Base-by-base conservation (phyloP, 2,797 vertebrate species). In the Melanotaenia nigrans region DNA sequence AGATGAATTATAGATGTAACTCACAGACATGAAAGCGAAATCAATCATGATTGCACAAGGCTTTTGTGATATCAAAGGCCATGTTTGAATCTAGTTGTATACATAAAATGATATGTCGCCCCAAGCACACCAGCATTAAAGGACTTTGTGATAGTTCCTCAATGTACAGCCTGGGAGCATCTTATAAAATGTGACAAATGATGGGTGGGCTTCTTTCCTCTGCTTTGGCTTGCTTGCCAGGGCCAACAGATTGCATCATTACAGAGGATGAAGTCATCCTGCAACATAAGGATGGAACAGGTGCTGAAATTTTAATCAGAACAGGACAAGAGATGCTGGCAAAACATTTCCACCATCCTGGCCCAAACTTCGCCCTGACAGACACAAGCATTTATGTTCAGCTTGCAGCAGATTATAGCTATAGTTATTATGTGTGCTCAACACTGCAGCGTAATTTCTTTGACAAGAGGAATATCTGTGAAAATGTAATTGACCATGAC, bases 221-320 rank as follows among this genome's bases (percentile, higher is more conserved):
- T 35, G 67, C 79, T 81, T 70, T 38, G 64, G 66, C 90, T 91
- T 90, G 91, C 88, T 90, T 84, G 85, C 86, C 84, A 85, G 80
- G 85, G 79, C 87, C 83, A 40, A 67, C 77, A 72, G 88, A 91
- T 93, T 95, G 91, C 93, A 93, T 94, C 94, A 95, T 92, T 87
- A 88, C 61, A 73, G 79, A 86, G 83, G 87, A 94, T 95, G 94
- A 95, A 91, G 92, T 94, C 94, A 94, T 94, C 84, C 88, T 92
- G 88, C 91, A 93, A 93, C 91, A 93, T 87, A 89, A 82, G 85
- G 89, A 82, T 61, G 78, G 82, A 91, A 90, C 91, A 92, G 90
- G 91, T 93, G 92, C 87, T 91, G 88, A 92, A 93, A 92, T 86
- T 93, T 92, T 92, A 88, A 94, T 92, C 85, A 87, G 87, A 72